Evolutionary conservation across 64 coral and sea anemone genomes (phyloP).

Genomic region (Montipora cactus): DNA sequence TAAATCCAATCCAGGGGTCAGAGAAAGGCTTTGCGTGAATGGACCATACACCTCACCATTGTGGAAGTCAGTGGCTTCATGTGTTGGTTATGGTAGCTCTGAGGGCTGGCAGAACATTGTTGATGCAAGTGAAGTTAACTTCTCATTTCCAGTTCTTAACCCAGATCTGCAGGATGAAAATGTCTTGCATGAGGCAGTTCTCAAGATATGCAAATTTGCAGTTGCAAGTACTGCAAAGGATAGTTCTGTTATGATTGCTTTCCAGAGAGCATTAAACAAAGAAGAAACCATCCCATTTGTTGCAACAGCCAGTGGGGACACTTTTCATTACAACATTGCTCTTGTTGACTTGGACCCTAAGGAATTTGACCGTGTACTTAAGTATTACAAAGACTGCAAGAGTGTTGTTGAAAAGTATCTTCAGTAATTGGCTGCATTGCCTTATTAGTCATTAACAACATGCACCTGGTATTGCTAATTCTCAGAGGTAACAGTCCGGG

Average conservation of each 20-base stretch:
- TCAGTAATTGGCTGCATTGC: background rate
- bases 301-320: conserved; percentile 7
- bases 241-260: conserved; percentile 85
- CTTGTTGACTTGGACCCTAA: conserved; percentile 92
- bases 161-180: conserved; percentile 24
- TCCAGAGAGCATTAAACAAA: conserved; percentile 39
- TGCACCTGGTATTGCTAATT: too few relatives aligned
- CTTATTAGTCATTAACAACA: too few relatives aligned
- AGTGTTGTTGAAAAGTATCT: conserved; percentile 68
- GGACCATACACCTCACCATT: conserved; percentile 47
- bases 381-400: conserved; percentile 79
- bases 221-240: conserved; percentile 91
- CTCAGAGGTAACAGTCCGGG: too few relatives aligned
- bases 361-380: conserved; percentile 82
- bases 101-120: background rate
- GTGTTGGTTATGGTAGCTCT: background rate
- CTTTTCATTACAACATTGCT: conserved; percentile 72
- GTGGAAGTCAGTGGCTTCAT: conserved; percentile 68
- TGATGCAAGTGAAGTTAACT: background rate
- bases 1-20: conserved; percentile 51
- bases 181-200: background rate
- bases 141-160: background rate
- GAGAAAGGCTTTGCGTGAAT: conserved; percentile 63
- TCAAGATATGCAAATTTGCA: conserved; percentile 82
- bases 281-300: conserved; percentile 6